Conservation (phyloP, 2,797 vertebrate genomes). For the Hyperoplus immaculatus region DNA sequence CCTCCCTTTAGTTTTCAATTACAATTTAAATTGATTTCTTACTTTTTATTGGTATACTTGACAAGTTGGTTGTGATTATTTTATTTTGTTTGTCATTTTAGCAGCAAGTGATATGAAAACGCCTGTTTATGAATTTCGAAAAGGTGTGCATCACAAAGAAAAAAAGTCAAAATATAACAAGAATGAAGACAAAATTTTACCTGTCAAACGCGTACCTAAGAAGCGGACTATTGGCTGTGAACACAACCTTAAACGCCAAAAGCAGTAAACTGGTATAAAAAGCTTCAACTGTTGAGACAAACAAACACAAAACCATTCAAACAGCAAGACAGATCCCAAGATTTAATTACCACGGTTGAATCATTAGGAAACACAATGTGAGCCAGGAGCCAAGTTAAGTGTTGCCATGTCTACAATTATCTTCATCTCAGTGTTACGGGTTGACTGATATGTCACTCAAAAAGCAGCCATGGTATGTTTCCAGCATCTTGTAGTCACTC, state of each 20-base stretch:
- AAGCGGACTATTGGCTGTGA: too few relatives aligned
- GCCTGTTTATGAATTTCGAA: too few relatives aligned
- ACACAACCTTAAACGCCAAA: neutral
- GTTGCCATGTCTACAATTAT: slow-evolving; percentile 9
- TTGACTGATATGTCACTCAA: slow-evolving; percentile 12
- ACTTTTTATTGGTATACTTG: too few relatives aligned
- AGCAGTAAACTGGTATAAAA: neutral
- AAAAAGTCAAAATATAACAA: too few relatives aligned
- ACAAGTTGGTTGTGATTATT: too few relatives aligned
- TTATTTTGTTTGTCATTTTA: too few relatives aligned
- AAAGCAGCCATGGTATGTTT: slow-evolving; percentile 3
- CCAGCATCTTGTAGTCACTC: neutral
- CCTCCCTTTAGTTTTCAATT: too few relatives aligned
- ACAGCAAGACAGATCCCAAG: neutral
- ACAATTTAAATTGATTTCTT: too few relatives aligned
- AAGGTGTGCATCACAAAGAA: too few relatives aligned
- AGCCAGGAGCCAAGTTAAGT: slow-evolving; percentile 6
- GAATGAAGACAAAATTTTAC: too few relatives aligned
- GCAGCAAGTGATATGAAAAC: too few relatives aligned
- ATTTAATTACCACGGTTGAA: slow-evolving; percentile 7
- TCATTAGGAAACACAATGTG: slow-evolving; percentile 22
- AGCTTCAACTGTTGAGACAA: neutral
- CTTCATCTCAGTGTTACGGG: neutral
- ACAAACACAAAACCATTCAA: slow-evolving; percentile 1
- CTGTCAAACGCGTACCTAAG: too few relatives aligned